Evolutionary conservation across 37 sponge, comb jelly and placozoan species (phyloP).

Genomic region (Tethya wilhelma): DNA sequence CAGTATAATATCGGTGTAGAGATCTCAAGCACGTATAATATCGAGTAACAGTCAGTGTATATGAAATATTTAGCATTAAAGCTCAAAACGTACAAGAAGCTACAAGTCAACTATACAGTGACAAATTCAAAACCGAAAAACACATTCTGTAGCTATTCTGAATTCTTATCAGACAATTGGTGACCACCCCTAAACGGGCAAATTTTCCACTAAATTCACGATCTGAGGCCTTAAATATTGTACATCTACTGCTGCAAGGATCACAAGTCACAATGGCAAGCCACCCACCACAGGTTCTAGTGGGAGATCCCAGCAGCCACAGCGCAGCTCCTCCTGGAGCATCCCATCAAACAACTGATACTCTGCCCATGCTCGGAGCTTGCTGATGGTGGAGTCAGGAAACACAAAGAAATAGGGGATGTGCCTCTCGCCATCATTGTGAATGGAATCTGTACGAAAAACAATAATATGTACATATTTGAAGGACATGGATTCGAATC

Average conservation of each 20-base stretch:
- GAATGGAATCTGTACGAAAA: slow-evolving; percentile 18
- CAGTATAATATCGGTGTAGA: too few species aligned
- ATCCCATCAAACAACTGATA: slow-evolving; percentile 13
- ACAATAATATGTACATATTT: too few species aligned
- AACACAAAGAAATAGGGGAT: slow-evolving; percentile 19
- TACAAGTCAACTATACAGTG: too few species aligned
- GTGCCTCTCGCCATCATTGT: slow-evolving; percentile 30
- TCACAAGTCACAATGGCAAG: background rate
- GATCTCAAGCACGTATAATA: too few species aligned
- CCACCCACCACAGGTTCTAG: background rate
- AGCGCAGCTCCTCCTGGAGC: slow-evolving; percentile 14
- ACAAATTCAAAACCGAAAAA: too few species aligned
- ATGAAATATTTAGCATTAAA: too few species aligned
- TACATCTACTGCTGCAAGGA: background rate
- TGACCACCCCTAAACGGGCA: too few species aligned
- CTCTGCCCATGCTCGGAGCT: slow-evolving; percentile 1
- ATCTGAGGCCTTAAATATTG: background rate
- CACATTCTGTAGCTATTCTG: too few species aligned
- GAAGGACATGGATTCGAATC: too few species aligned
- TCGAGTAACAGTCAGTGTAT: too few species aligned
- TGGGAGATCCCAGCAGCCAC: slow-evolving; percentile 10
- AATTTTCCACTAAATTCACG: background rate
- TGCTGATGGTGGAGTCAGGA: slow-evolving; percentile 16
- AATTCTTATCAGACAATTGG: too few species aligned
- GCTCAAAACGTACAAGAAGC: too few species aligned